These are phyloP conservation scores for Arothron firmamentum DNA, from an alignment of 2,113 vertebrate genomes.

Conservation along the genomic window DNA sequence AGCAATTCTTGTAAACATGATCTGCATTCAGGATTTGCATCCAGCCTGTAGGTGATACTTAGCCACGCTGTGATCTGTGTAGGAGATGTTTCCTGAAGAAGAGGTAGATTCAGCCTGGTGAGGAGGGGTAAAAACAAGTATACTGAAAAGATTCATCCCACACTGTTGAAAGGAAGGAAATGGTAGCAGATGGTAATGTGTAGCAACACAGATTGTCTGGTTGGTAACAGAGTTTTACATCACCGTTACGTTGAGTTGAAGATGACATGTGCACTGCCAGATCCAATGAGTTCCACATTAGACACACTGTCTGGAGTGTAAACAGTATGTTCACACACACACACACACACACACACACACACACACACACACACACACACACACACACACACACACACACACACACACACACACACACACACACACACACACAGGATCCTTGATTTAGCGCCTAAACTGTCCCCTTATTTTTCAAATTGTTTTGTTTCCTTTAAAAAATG, in stretches of 20 bases:
- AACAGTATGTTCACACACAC: neutral
- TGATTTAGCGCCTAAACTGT: neutral
- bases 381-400: neutral
- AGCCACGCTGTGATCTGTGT: slow-evolving; percentile 18
- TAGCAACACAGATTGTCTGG: slow-evolving; percentile 53
- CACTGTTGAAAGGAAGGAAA: slow-evolving; percentile 51
- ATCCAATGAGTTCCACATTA: slow-evolving; percentile 48
- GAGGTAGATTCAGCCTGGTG: slow-evolving; percentile 1
- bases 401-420: neutral
- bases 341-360: neutral
- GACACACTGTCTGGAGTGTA: slow-evolving; percentile 29
- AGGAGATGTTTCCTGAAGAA: slow-evolving; percentile 45
- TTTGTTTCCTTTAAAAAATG: no score
- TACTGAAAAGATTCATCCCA: slow-evolving; percentile 50
- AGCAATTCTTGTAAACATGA: neutral
- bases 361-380: neutral
- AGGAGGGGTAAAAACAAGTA: neutral
- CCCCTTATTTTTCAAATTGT: no score
- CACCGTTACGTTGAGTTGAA: slow-evolving; percentile 43
- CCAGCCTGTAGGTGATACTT: slow-evolving; percentile 48
- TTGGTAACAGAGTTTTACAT: slow-evolving; percentile 63
- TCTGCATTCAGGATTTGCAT: slow-evolving; percentile 23
- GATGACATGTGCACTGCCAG: slow-evolving; percentile 46
- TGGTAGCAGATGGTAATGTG: slow-evolving; percentile 67
- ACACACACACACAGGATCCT: neutral